A percentile compares a stretch with the other conserved stretches of the same genome.
phyloP scores from a whole-genome alignment of 2,113 vertebrate species.

The Smithornis capensis region DNA sequence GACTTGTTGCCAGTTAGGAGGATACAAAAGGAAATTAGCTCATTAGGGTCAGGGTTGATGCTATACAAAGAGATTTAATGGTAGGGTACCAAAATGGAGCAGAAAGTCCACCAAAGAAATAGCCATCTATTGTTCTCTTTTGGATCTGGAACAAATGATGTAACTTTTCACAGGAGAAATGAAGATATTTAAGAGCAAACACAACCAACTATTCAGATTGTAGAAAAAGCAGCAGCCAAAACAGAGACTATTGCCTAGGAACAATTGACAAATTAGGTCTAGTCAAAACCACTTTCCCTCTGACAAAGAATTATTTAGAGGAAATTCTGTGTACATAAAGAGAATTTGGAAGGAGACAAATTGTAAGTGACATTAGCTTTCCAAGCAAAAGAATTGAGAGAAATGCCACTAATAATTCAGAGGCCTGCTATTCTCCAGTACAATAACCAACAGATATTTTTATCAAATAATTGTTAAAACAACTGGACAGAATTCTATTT shows the following conservation, averaged over 20 bases:
- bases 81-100: not conserved
- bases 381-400: not conserved
- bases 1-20: not conserved
- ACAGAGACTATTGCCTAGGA: not conserved
- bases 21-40: not conserved
- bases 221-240: slow-evolving; percentile 1
- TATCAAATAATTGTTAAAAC: not conserved
- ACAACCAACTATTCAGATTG: not conserved
- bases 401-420: not conserved
- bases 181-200: not conserved
- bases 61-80: not conserved
- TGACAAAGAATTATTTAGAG: slow-evolving; percentile 4
- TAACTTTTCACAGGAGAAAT: not conserved
- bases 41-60: not conserved
- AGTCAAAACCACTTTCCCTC: not conserved
- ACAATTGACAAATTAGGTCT: not conserved
- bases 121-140: not conserved
- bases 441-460: not conserved
- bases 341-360: slow-evolving; percentile 27
- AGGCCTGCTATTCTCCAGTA: not conserved
- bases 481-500: not conserved
- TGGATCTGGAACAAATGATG: not conserved
- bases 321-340: not conserved
- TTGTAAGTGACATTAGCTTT: not conserved
- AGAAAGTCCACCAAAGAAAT: not conserved